Evolutionary conservation across 2,888 invertebrate species (phyloP), one percentile per base, ranked within the genome.

Genomic region (Anaspis maculata): DNA sequence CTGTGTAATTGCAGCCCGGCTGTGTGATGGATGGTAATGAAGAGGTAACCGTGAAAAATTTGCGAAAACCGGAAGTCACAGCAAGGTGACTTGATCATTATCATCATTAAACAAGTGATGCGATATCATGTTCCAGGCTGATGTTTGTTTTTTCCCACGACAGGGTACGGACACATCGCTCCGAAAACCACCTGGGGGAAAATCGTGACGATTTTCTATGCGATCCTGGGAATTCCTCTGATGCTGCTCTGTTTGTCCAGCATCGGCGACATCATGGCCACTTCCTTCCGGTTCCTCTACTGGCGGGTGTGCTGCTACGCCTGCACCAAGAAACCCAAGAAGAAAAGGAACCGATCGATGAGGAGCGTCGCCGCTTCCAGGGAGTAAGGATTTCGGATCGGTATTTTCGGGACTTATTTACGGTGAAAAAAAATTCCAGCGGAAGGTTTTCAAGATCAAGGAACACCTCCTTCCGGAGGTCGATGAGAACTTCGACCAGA

Each of bases 211-310:
- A 94, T 95, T 56, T 84, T 95, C 62, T 95, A 95, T 67, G 94
- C 94, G 13, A 92, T 95, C 59, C 73, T 94, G 45, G 95, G 89
- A 27, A 95, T 95, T 49, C 95, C 95, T 0, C 70, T 95, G 46
- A 94, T 95, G 91, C 74, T 95, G 52, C 75, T 95, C 11, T 95
- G 94, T 54, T 74, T 95, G 45, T 91, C 92, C 32, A 92, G 89
- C 67, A 91, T 91, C 51, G 91, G 92, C 3, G 90, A 91, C 61
- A 83, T 90, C 44, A 88, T 92, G 88, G 91, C 91, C 1, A 87
- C 89, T 26, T 88, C 89, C 4, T 92, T 92, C 70, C 81, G 88
- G 44, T 90, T 91, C 57, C 67, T 91, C n/a, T 92, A 92, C 60
- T 91, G 91, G 91, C 79, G 86, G 34, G 82, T 88, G 2, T 92